Evolutionary conservation across 2,113 vertebrate genomes (phyloP).

Genomic region (Sitta europaea): DNA sequence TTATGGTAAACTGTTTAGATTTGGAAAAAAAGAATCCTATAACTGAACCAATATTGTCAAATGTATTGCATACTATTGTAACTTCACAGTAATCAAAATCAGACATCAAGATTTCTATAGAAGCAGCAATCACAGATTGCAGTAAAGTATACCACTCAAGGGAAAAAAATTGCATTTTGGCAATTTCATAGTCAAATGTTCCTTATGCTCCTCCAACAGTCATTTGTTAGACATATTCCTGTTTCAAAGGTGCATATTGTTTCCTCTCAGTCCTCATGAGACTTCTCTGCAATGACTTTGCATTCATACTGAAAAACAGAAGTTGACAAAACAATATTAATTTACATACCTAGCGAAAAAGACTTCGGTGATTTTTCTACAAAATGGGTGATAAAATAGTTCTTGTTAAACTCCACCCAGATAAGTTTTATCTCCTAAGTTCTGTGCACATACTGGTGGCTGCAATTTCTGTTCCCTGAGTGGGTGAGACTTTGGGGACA

Average conservation of each 20-base stretch:
- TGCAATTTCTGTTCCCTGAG: background rate
- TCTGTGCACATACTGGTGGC: background rate
- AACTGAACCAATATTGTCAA: slow-evolving; percentile 61
- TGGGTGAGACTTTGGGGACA: background rate
- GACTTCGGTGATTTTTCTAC: background rate
- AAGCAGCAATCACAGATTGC: slow-evolving; percentile 86
- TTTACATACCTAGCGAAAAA: background rate
- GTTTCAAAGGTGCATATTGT: slow-evolving; percentile 49
- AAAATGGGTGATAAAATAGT: background rate
- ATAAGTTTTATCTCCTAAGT: background rate
- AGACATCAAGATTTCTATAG: slow-evolving; percentile 67
- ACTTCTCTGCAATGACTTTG: slow-evolving; percentile 88
- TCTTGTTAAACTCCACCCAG: background rate
- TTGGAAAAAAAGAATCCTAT: slow-evolving; percentile 61
- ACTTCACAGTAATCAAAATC: slow-evolving; percentile 73
- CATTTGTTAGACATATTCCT: slow-evolving; percentile 41
- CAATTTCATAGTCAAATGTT: slow-evolving; percentile 71
- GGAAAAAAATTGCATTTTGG: slow-evolving; percentile 69
- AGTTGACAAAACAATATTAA: background rate
- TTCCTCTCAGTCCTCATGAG: slow-evolving; percentile 85
- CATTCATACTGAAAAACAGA: slow-evolving; percentile 87
- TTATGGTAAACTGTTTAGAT: slow-evolving; percentile 56
- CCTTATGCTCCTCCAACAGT: slow-evolving; percentile 54
- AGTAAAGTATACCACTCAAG: slow-evolving; percentile 64
- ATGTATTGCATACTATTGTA: slow-evolving; percentile 62